Conservation (phyloP, 2,113 vertebrate genomes). For the Cyprinodon brontotheroides region DNA sequence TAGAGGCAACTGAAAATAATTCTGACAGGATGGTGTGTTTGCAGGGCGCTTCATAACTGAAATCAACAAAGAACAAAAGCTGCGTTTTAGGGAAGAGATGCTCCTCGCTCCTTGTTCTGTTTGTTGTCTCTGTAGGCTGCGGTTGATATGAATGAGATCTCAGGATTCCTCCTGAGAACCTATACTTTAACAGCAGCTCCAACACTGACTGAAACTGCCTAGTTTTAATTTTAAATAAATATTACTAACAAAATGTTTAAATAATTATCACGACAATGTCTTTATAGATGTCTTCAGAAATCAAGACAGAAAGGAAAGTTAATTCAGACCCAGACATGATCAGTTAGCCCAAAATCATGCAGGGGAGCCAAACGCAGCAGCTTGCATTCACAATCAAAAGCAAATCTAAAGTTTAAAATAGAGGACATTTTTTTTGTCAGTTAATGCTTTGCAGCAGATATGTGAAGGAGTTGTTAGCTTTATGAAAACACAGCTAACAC, state of each 20-base stretch:
- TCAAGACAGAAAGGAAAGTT: too few relatives aligned
- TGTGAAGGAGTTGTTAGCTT: too few relatives aligned
- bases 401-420: too few relatives aligned
- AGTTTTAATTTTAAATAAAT: background rate
- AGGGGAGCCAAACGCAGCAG: too few relatives aligned
- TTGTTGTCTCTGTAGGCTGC: background rate
- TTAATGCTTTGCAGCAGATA: too few relatives aligned
- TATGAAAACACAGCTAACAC: too few relatives aligned
- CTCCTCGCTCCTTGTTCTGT: background rate
- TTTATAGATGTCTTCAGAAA: too few relatives aligned
- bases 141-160: background rate
- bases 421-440: too few relatives aligned
- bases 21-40: background rate
- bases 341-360: too few relatives aligned
- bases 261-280: too few relatives aligned
- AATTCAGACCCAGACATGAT: background rate
- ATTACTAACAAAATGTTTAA: background rate
- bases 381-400: too few relatives aligned
- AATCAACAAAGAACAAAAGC: background rate
- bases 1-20: constrained; percentile 7
- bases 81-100: background rate
- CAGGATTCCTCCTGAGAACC: constrained; percentile 11
- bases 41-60: background rate
- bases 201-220: background rate
- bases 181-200: background rate